Evolutionary conservation across 2,797 vertebrate genomes (phyloP), one percentile per base, ranked within the genome.

Genomic region (Ctenopoma multispine): DNA sequence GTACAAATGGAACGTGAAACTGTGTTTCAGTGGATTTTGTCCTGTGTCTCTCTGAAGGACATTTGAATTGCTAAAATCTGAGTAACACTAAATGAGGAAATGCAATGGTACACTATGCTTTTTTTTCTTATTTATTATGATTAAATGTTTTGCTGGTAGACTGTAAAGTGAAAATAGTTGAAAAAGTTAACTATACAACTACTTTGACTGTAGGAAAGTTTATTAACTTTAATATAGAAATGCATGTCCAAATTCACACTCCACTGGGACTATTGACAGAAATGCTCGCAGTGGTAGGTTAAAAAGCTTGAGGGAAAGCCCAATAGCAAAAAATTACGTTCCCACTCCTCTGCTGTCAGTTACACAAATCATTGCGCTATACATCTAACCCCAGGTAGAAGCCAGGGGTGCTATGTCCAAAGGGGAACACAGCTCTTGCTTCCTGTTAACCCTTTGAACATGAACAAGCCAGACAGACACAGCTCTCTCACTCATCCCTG

Each of bases 371-470:
- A 43, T 21, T 21, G 24, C 46, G 8, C 59, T 31, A 67, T 66
- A 68, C 56, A 7, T 85, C 81, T 81, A 83, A 87, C 77, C 75
- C 70, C 59, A 77, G 79, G 70, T 63, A 64, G 62, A 49, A 38
- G 62, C 77, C 63, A 13, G 73, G 38, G 69, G 70, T 53, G 64
- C 55, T 55, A 65, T 38, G 46, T 53, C 61, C 75, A 4, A 44
- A 17, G 50, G 64, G 77, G 63, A 81, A 72, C 14, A 17, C 23
- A 15, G 4, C 56, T 40, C 31, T 46, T 20, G 21, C 53, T 44
- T 77, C 72, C 69, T n/a, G 67, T 86, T 86, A 72, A 87, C 80
- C 72, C 67, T 74, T 69, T 68, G 48, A 83, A 68, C 48, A 14
- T 0, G 40, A 75, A 27, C 65, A 29, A 15, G 20, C 53, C 51